Base-by-base conservation (phyloP, 1,140 invertebrate species). In the Ceratitis capitata region DNA sequence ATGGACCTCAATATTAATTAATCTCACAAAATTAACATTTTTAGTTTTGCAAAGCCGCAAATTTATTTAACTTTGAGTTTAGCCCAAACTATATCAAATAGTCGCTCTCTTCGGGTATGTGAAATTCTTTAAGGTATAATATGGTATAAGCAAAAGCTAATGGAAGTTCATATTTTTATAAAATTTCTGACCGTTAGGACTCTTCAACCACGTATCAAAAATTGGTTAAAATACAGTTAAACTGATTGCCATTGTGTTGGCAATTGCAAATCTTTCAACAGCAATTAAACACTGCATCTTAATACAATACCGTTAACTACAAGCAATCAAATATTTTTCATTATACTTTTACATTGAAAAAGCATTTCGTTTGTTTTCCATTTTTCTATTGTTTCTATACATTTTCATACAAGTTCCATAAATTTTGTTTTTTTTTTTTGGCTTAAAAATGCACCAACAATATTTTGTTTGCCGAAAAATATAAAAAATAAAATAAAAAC, bases 331-430 rank as follows among this genome's bases (percentile, higher is more conserved):
- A n/a, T 78, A 19, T 16, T 78, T 1, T 32, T 26, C 45, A 7
- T n/a, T 16, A 69, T 1, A 16, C 19, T 19, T 35, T 69, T 69
- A 69, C n/a, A n/a, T n/a, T n/a, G n/a, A n/a, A n/a, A 78, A 23
- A 45, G 69, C 69, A 78, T 78, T 78, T 78, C 69, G 39, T 78
- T 78, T 78, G 69, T 47, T 78, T 78, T 56, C n/a, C n/a, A 56
- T 56, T 56, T 56, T n/a, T 42, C 7, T 47, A 23, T 9, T 23
- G 2, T 23, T 78, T 78, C 35, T 32, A 19, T n/a, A 39, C n/a
- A 78, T 78, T 78, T 45, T 45, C n/a, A 78, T 56, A 45, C 39
- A 78, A 45, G 42, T 78, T 78, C 10, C 39, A 78, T 5, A 45
- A 45, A 78, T 12, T 45, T 78, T 78, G 14, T n/a, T 23, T 45